These are phyloP conservation scores for Ophioderma brevispina DNA, from an alignment of 35 echinoderm and acorn worm genomes.

Conservation along the genomic window DNA sequence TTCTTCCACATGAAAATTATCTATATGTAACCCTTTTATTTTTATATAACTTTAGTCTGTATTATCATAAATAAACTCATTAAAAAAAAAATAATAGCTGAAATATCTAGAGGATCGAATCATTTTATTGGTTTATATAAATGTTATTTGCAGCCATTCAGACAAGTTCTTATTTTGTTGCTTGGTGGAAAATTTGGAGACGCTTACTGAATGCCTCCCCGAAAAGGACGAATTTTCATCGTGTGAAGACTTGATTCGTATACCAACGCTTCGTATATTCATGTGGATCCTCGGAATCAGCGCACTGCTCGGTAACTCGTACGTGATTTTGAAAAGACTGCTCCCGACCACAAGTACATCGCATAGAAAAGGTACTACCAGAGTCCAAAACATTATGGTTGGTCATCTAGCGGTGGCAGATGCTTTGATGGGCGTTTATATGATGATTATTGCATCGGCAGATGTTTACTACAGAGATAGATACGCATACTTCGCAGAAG, in stretches of 20 bases:
- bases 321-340: conserved; percentile 24
- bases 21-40: too few species aligned
- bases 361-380: background rate
- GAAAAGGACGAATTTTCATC: conserved; percentile 68
- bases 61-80: too few species aligned
- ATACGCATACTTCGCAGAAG: conserved; percentile 36
- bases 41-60: too few species aligned
- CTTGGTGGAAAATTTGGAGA: background rate
- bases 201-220: conserved; percentile 14
- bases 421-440: conserved; percentile 69
- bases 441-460: conserved; percentile 67
- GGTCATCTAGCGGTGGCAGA: conserved; percentile 65
- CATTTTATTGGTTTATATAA: background rate
- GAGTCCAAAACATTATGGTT: conserved; percentile 46
- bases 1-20: too few species aligned
- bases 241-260: conserved; percentile 63
- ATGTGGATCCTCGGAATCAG: conserved; percentile 79
- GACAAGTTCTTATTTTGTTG: conserved; percentile 64
- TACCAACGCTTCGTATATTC: conserved; percentile 34
- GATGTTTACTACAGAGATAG: conserved; percentile 51
- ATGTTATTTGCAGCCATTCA: conserved; percentile 31
- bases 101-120: too few species aligned
- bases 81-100: too few species aligned
- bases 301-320: conserved; percentile 35
- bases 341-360: background rate